Conservation (phyloP, 2,797 vertebrate genomes). For the Brachymystax lenok region DNA sequence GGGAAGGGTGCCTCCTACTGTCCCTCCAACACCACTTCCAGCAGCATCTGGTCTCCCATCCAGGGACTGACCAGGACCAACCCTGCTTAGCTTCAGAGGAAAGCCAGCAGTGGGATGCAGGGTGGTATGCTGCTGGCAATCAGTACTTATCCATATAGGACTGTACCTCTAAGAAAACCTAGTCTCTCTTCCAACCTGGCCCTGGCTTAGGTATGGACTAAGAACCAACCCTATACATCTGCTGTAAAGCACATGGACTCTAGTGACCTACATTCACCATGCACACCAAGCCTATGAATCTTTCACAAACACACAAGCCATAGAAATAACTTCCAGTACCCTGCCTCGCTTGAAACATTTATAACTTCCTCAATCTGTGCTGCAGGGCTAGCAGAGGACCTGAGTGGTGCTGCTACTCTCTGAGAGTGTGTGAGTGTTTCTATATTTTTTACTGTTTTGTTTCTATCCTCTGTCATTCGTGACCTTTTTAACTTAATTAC, state of each 20-base stretch:
- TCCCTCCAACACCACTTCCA: too few relatives aligned
- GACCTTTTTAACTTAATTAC: too few relatives aligned
- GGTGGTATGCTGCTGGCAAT: too few relatives aligned
- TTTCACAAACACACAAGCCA: conserved; percentile 67
- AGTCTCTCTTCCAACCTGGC: not conserved
- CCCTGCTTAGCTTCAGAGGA: too few relatives aligned
- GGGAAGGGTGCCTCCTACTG: too few relatives aligned
- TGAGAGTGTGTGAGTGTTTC: not conserved
- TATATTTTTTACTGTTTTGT: too few relatives aligned
- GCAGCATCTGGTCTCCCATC: too few relatives aligned
- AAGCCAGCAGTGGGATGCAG: too few relatives aligned
- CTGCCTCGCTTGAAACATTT: conserved; percentile 64
- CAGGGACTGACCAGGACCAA: too few relatives aligned
- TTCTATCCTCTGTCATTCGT: too few relatives aligned
- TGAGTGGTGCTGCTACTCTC: not conserved
- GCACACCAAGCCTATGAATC: conserved; percentile 66
- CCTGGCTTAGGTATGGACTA: not conserved
- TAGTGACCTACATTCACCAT: conserved; percentile 57
- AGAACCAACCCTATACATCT: not conserved
- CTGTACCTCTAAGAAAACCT: not conserved
- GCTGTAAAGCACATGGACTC: not conserved
- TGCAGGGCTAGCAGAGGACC: conserved; percentile 3
- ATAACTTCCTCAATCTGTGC: conserved; percentile 47
- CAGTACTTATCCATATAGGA: not conserved
- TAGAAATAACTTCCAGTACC: conserved; percentile 50